A percentile compares a stretch with the other conserved stretches of the same genome.
Evolutionary conservation across 1,140 invertebrate genomes (phyloP).

Genomic region (Saccostrea glomerata): DNA sequence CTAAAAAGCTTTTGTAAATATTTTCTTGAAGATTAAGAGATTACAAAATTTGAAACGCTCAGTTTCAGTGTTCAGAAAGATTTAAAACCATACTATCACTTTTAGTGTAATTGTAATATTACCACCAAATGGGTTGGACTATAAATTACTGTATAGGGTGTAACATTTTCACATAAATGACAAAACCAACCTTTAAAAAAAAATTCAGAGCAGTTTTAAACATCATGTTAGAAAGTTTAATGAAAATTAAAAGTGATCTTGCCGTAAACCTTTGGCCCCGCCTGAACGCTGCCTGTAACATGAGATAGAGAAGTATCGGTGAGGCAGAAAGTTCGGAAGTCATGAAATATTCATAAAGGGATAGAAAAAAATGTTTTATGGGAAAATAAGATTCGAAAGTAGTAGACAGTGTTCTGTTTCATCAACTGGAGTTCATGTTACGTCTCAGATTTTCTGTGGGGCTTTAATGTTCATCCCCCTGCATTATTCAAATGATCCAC

Average conservation of each 20-base stretch:
- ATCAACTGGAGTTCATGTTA: not conserved
- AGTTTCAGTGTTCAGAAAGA: not conserved
- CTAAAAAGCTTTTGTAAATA: not conserved
- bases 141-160: not conserved
- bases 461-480: constrained; percentile 8
- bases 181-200: not conserved
- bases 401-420: constrained; percentile 18
- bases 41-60: not conserved
- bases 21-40: not conserved
- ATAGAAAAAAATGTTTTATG: not conserved
- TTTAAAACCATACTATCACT: not conserved
- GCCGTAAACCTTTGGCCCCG: not conserved
- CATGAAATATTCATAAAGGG: constrained; percentile 31
- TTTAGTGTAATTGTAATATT: not conserved
- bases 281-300: not conserved
- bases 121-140: not conserved
- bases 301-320: not conserved
- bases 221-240: not conserved
- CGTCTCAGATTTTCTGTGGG: not conserved
- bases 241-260: not conserved
- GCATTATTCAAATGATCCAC: constrained; percentile 27
- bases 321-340: not conserved
- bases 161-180: not conserved
- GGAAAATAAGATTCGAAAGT: not conserved
- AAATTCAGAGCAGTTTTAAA: not conserved